Evolutionary conservation across 2,797 vertebrate genomes (phyloP).

Genomic region (Tolypeutes matacus): DNA sequence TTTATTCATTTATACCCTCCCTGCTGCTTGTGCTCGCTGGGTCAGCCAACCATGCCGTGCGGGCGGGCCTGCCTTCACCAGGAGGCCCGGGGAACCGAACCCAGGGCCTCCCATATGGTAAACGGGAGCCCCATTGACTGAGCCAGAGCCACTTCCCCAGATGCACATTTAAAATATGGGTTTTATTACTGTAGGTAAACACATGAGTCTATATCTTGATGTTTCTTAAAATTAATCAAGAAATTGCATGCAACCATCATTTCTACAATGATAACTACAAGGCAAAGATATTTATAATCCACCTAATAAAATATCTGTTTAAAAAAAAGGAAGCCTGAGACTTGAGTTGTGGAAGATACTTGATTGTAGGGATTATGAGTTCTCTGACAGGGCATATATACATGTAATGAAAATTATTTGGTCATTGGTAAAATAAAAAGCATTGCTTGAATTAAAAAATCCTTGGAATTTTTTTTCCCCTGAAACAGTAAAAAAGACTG

Average conservation of each 20-base stretch:
- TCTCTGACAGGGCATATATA: not conserved
- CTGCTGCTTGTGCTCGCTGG: no score
- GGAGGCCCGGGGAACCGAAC: no score
- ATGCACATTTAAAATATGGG: not conserved
- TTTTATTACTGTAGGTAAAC: conserved; percentile 1
- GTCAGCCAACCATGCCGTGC: no score
- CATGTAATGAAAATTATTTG: not conserved
- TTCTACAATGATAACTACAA: not conserved
- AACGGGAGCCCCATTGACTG: no score
- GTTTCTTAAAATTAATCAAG: not conserved
- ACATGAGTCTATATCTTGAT: not conserved
- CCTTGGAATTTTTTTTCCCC: not conserved
- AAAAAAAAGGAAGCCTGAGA: not conserved
- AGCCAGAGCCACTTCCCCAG: no score
- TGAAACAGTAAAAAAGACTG: not conserved
- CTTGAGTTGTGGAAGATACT: not conserved
- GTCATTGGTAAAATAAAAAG: not conserved
- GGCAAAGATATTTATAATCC: not conserved
- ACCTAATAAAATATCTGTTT: not conserved
- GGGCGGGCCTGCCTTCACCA: no score
- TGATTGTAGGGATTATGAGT: not conserved
- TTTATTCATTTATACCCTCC: no score
- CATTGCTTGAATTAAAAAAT: not conserved
- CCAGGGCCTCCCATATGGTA: no score
- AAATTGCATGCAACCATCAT: not conserved